Percentiles rank a stretch among this genome's conserved stretches.
phyloP scores from a whole-genome alignment of 2,797 vertebrate species.

The Enteromius viviparus region DNA sequence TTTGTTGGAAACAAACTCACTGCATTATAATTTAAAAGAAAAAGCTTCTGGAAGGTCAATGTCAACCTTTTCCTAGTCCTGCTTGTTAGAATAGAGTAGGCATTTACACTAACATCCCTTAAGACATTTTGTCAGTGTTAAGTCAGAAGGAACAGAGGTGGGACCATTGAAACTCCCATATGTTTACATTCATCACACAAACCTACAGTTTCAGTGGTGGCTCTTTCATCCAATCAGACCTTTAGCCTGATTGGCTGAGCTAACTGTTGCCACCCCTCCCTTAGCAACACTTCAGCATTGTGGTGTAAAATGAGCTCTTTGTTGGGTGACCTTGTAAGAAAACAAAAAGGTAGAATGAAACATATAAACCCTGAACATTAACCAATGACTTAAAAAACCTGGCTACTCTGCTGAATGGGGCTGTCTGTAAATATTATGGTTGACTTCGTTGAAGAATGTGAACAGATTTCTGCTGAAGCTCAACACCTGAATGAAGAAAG shows the following conservation, averaged over 20 bases:
- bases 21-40: conserved; percentile 11
- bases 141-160: conserved; percentile 26
- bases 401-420: background rate
- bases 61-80: background rate
- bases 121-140: conserved; percentile 38
- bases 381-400: background rate
- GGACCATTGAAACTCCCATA: conserved; percentile 18
- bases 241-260: conserved; percentile 29
- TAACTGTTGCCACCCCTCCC: conserved; percentile 10
- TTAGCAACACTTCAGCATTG: background rate
- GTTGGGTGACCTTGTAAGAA: conserved; percentile 50
- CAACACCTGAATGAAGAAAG: conserved; percentile 34
- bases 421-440: background rate
- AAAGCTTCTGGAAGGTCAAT: conserved; percentile 8
- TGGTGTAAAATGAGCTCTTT: conserved; percentile 49
- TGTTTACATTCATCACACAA: conserved; percentile 33
- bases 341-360: conserved; percentile 40
- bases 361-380: conserved; percentile 5
- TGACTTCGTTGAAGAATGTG: conserved; percentile 13
- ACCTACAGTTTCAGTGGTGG: background rate
- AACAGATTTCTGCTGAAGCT: background rate
- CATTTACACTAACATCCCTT: conserved; percentile 34
- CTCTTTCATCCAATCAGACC: conserved; percentile 38
- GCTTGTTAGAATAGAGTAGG: conserved; percentile 29
- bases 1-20: background rate